Evolutionary conservation across 2,888 invertebrate genomes (phyloP).

Genomic region (Hydrotaea diabolus): DNA sequence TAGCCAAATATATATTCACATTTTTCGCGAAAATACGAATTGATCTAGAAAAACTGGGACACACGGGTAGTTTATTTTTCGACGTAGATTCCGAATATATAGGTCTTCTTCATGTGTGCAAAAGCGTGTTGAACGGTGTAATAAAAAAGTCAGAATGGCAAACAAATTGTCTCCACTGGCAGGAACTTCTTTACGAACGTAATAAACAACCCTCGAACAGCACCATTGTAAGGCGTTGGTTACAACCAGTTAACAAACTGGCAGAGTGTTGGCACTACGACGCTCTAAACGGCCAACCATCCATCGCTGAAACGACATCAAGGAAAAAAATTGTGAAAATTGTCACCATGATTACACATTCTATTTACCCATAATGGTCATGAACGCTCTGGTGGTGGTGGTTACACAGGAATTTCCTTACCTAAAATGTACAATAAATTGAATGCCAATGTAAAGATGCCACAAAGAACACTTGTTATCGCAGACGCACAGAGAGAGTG

Average conservation of each 20-base stretch:
- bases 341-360: constrained; percentile 74
- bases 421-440: constrained; percentile 64
- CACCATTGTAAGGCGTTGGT: constrained; percentile 26
- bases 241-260: constrained; percentile 47
- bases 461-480: constrained; percentile 64
- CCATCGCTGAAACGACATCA: background rate
- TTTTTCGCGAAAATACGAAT: no score
- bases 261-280: constrained; percentile 55
- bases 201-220: background rate
- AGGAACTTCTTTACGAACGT: background rate
- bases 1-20: no score
- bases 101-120: no score
- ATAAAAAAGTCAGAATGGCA: no score
- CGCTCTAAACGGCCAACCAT: constrained; percentile 16
- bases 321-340: constrained; percentile 75
- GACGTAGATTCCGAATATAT: no score
- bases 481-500: background rate
- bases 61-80: no score
- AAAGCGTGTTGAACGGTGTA: no score
- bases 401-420: constrained; percentile 45
- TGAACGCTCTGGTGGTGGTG: constrained; percentile 11
- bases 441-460: constrained; percentile 48
- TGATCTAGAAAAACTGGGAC: no score
- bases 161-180: background rate
- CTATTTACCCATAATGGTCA: constrained; percentile 65